phyloP scores from a whole-genome alignment of 2,797 vertebrate species.

The Pseudomugil gertrudae region DNA sequence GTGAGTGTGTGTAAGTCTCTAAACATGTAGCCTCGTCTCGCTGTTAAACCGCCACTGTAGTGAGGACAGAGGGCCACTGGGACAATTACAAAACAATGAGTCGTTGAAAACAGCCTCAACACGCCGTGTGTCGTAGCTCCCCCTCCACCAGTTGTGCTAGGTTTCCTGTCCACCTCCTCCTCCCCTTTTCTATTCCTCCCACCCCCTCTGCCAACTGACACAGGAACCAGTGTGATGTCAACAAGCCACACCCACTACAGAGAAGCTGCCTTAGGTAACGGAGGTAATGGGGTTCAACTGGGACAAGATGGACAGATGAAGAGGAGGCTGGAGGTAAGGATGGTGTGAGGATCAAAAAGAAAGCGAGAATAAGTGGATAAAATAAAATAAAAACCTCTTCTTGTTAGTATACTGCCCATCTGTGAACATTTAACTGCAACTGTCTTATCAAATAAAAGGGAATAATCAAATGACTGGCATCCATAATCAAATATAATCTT shows the following conservation, averaged over 20 bases:
- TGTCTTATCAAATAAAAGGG: neutral
- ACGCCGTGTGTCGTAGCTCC: constrained; percentile 38
- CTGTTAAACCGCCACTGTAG: constrained; percentile 40
- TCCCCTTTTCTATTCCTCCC: constrained; percentile 18
- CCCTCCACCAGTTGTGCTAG: neutral
- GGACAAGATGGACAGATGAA: constrained; percentile 25
- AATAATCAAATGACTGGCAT: neutral
- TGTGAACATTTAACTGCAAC: neutral
- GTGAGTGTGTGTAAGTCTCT: constrained; percentile 21
- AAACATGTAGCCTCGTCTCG: constrained; percentile 34
- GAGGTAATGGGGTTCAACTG: constrained; percentile 60
- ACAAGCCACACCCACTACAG: constrained; percentile 55
- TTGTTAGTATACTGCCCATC: neutral
- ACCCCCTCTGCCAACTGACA: constrained; percentile 56
- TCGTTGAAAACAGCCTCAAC: constrained; percentile 59
- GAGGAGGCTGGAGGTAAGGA: constrained; percentile 1
- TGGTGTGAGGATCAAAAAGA: neutral
- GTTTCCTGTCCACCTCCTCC: constrained; percentile 54
- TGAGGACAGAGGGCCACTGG: constrained; percentile 67
- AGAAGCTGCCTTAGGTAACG: constrained; percentile 78
- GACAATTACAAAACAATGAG: constrained; percentile 82
- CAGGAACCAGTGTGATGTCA: constrained; percentile 58
- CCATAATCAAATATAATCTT: neutral
- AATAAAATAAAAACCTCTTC: neutral
- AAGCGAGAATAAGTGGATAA: neutral